Percentiles rank a stretch among this genome's conserved stretches.
Conservation (phyloP, 2,113 vertebrate species). For the Toxotes jaculatrix region DNA sequence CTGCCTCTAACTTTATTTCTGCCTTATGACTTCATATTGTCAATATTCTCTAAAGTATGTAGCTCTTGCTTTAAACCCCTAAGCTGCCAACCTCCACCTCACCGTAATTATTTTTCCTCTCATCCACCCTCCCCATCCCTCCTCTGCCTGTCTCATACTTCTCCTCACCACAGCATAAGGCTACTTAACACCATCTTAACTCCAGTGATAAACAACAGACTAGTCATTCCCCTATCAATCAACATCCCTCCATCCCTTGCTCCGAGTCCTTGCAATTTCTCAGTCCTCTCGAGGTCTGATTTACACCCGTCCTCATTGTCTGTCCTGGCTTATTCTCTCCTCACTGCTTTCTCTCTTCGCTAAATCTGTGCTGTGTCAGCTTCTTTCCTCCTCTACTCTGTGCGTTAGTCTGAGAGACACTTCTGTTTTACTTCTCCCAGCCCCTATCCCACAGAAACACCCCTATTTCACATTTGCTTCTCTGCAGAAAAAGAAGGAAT, state of each 20-base stretch:
- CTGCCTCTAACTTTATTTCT: constrained; percentile 15
- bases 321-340: constrained; percentile 60
- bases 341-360: constrained; percentile 43
- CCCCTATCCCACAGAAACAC: constrained; percentile 10
- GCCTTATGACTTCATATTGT: constrained; percentile 39
- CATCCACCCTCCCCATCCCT: constrained; percentile 27
- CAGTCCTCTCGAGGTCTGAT: constrained; percentile 63
- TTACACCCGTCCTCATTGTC: constrained; percentile 57
- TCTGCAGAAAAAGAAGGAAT: constrained; percentile 18
- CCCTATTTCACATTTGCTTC: not conserved
- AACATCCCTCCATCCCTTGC: constrained; percentile 49
- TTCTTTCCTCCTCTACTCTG: constrained; percentile 41
- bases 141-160: constrained; percentile 42
- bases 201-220: constrained; percentile 76
- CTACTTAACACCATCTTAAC: constrained; percentile 76
- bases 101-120: constrained; percentile 59
- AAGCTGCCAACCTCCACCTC: constrained; percentile 45
- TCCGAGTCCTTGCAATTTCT: constrained; percentile 67
- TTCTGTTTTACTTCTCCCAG: constrained; percentile 46
- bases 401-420: constrained; percentile 55
- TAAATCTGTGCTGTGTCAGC: constrained; percentile 77
- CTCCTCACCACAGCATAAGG: constrained; percentile 55
- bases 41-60: constrained; percentile 37
- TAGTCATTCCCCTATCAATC: constrained; percentile 70
- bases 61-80: constrained; percentile 26